phyloP scores from a whole-genome alignment of 2,113 vertebrate genomes.

The Hemicordylus capensis region DNA sequence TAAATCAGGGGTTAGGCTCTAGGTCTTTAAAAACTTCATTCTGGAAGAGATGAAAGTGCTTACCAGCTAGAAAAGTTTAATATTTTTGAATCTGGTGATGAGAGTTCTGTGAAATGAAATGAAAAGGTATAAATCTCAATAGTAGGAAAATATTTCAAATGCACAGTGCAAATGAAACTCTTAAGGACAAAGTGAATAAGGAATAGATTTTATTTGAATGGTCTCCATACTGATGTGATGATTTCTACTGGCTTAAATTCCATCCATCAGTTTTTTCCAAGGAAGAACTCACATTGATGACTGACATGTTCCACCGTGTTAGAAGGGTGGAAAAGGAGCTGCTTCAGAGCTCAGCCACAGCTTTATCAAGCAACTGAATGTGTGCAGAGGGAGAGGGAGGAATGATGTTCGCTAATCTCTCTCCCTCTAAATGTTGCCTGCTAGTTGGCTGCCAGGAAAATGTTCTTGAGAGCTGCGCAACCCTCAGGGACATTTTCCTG shows the following conservation, averaged over 20 bases:
- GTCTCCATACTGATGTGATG: not conserved
- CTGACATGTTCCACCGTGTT: too few species aligned
- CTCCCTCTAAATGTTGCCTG: too few species aligned
- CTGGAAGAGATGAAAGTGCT: not conserved
- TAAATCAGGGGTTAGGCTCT: not conserved
- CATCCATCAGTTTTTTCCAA: not conserved
- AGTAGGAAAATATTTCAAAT: not conserved
- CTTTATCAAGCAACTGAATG: too few species aligned
- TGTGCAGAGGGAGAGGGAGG: too few species aligned
- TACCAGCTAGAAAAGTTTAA: not conserved
- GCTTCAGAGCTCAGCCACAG: too few species aligned
- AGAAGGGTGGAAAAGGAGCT: too few species aligned
- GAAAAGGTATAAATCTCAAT: not conserved
- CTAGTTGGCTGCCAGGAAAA: too few species aligned
- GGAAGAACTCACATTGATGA: not conserved
- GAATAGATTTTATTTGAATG: not conserved
- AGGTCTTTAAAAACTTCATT: not conserved
- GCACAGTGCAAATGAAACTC: not conserved
- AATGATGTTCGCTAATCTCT: too few species aligned
- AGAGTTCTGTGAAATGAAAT: not conserved
- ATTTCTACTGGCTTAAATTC: not conserved
- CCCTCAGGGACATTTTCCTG: too few species aligned
- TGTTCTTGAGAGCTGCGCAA: too few species aligned
- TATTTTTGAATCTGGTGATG: not conserved
- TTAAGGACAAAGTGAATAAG: not conserved